Base-by-base conservation (phyloP, 2,113 vertebrate genomes). In the Semnornis frantzii region DNA sequence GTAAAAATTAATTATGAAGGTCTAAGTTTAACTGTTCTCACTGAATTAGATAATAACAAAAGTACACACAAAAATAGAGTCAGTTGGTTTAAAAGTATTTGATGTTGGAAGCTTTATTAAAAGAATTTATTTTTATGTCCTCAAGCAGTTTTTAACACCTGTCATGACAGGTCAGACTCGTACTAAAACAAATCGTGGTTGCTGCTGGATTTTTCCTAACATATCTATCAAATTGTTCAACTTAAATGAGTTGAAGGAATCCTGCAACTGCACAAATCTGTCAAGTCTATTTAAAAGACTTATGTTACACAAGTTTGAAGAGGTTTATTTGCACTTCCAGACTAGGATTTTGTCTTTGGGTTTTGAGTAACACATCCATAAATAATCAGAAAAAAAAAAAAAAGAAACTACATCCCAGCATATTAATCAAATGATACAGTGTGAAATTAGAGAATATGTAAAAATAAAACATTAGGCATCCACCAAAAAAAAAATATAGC, bases 171-270 rank as follows among this genome's bases (percentile, higher is more conserved):
- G 96, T 90, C 81, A 94, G 92, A 96, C 93, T 79, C 19, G 16
- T 19, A 91, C 54, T 89, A 91, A 88, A 96, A 82, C 57, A 96
- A 94, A 83, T 94, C 64, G 92, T 42, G 66, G 57, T 55, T 78
- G 75, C 34, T 87, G 60, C 76, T 95, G 72, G 0, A 81, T 95
- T 79, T 69, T 79, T 46, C 69, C 72, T 48, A 92, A 85, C 54
- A 18, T 55, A 92, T 88, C 93, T 91, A 96, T 94, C 93, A 97
- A 95, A 87, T 42, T 85, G 87, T 91, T 95, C 88, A 95, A 91
- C 84, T 81, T 85, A 97, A 96, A 96, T 85, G 89, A 97, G 82
- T 65, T 97, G 96, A 97, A 97, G 95, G 96, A 70, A 94, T 96
- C 91, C 77, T 90, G 50, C 83, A 91, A 94, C 82, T 93, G 68